Conservation (phyloP, 2,888 invertebrate genomes). For the Chesias legatella region DNA sequence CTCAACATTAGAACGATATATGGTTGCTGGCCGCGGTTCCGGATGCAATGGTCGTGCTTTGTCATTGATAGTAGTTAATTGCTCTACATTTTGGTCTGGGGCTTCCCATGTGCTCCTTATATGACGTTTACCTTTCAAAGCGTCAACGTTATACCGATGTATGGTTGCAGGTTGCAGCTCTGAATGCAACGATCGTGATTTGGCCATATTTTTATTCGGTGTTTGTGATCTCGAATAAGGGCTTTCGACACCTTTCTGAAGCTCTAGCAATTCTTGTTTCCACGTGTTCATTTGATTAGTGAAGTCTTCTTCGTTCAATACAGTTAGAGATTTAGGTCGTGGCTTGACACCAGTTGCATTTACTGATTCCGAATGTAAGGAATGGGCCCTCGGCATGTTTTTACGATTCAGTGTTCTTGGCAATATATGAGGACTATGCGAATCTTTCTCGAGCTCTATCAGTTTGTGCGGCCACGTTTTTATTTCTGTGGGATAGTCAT, state of each 20-base stretch:
- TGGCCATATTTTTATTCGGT: constrained; percentile 1
- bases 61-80: too few species aligned
- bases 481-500: constrained; percentile 4
- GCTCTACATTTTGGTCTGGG: too few species aligned
- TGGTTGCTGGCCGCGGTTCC: too few species aligned
- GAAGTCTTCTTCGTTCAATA: constrained; percentile 1
- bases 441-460: too few species aligned
- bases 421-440: too few species aligned
- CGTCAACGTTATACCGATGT: not conserved
- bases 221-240: constrained; percentile 4
- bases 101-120: not conserved
- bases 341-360: not conserved
- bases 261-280: constrained; percentile 9
- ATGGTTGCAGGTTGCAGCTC: not conserved
- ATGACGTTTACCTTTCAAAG: not conserved
- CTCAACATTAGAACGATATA: not conserved
- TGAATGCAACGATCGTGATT: constrained; percentile 6
- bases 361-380: constrained; percentile 1
- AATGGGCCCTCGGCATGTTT: not conserved
- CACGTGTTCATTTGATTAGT: constrained; percentile 7
- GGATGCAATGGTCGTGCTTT: too few species aligned
- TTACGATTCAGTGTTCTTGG: too few species aligned
- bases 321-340: constrained; percentile 3
- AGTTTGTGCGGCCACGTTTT: constrained; percentile 4
- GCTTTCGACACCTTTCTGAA: constrained; percentile 10